Evolutionary conservation across 2,797 vertebrate species (phyloP).

Genomic region (Spatula versicolor): DNA sequence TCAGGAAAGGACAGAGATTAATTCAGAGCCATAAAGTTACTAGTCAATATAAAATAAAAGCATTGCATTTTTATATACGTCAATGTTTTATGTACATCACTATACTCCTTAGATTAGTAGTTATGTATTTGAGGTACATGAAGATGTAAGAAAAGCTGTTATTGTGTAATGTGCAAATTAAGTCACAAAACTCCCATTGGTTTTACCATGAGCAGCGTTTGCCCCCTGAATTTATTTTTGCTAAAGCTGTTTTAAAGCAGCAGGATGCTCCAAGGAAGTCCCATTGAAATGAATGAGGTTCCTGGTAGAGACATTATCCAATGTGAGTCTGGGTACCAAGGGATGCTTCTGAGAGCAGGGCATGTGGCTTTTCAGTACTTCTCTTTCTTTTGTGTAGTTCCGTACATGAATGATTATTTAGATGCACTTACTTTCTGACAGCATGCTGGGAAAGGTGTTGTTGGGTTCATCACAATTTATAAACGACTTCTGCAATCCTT

Average conservation of each 20-base stretch:
- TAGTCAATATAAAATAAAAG: background rate
- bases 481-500: background rate
- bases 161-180: background rate
- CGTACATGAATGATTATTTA: background rate
- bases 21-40: background rate
- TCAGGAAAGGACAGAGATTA: background rate
- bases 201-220: background rate
- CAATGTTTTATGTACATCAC: background rate
- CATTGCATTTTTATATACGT: background rate
- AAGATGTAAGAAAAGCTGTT: background rate
- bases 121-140: background rate
- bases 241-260: background rate
- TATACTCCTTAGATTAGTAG: background rate
- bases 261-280: background rate
- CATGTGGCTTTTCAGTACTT: background rate
- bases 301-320: background rate
- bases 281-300: background rate
- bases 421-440: background rate
- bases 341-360: background rate
- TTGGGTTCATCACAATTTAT: background rate
- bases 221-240: background rate
- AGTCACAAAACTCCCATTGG: background rate
- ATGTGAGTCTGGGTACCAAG: accelerated
- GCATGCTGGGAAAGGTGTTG: background rate
- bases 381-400: background rate